Evolutionary conservation across 2,797 vertebrate genomes (phyloP).

Genomic region (Melanotaenia pygmaea): DNA sequence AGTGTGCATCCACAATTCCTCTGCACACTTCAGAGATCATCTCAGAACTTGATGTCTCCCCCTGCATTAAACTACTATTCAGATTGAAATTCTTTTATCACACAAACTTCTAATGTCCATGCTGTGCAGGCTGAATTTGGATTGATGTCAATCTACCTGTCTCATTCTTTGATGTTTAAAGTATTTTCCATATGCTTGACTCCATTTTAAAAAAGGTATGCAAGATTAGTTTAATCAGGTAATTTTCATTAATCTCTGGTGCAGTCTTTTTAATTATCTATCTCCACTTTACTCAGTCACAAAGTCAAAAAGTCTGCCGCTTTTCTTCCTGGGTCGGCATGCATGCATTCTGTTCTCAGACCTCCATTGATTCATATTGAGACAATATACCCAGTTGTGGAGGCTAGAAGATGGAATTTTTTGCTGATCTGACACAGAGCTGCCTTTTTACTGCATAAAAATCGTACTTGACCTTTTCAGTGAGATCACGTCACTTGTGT

Average conservation of each 20-base stretch:
- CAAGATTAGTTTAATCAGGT: neutral
- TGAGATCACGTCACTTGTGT: neutral
- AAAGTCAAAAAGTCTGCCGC: neutral
- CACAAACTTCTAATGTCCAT: neutral
- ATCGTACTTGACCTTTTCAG: constrained; percentile 18
- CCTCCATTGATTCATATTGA: constrained; percentile 12
- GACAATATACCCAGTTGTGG: constrained; percentile 28
- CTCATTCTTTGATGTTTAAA: neutral
- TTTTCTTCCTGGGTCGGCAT: neutral
- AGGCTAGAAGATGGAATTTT: neutral
- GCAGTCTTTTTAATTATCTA: neutral
- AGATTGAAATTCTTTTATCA: neutral
- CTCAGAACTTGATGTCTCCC: neutral
- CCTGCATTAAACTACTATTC: neutral
- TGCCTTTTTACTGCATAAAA: constrained; percentile 17
- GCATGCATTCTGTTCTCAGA: neutral
- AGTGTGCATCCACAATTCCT: neutral
- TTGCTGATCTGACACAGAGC: constrained; percentile 4
- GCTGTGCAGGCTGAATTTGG: neutral
- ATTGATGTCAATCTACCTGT: neutral
- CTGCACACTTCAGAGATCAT: neutral
- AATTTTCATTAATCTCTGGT: neutral
- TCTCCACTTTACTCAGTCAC: constrained; percentile 3
- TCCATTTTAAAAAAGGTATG: neutral
- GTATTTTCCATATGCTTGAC: neutral